Evolutionary conservation across 2,888 invertebrate genomes (phyloP).

Genomic region (Clusia tigrina): DNA sequence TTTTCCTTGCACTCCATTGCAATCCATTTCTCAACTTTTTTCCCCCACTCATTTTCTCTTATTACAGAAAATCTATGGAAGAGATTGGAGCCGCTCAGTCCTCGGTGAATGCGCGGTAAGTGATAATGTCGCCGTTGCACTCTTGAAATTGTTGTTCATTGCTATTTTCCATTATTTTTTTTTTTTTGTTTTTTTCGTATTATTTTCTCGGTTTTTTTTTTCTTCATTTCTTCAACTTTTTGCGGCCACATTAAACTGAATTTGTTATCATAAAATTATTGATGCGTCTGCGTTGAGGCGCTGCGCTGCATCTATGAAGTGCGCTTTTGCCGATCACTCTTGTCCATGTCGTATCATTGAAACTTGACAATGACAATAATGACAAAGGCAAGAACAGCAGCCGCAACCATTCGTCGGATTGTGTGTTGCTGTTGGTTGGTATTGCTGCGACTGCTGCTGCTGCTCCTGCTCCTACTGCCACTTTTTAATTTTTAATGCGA

Average conservation of each 20-base stretch:
- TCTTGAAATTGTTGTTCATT: slow-evolving; percentile 30
- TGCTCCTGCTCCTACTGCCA: no score
- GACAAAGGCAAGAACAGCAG: slow-evolving; percentile 29
- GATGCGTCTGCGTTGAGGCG: slow-evolving; percentile 45
- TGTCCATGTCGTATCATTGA: slow-evolving; percentile 23
- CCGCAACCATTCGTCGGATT: slow-evolving; percentile 23
- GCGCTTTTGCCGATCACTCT: slow-evolving; percentile 25
- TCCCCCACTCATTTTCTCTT: slow-evolving; percentile 64
- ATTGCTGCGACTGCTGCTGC: no score
- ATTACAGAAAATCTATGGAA: slow-evolving; percentile 86
- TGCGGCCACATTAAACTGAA: slow-evolving; percentile 48
- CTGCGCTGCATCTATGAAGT: slow-evolving; percentile 41
- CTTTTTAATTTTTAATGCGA: slow-evolving; percentile 57
- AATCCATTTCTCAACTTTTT: slow-evolving; percentile 21
- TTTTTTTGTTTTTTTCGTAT: slow-evolving; percentile 13
- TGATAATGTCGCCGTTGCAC: slow-evolving; percentile 60
- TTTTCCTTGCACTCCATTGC: no score
- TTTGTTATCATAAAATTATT: slow-evolving; percentile 64
- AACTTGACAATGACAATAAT: slow-evolving; percentile 31
- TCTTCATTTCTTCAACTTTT: slow-evolving; percentile 15
- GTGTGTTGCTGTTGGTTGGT: slow-evolving; percentile 34
- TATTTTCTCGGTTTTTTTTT: slow-evolving; percentile 30
- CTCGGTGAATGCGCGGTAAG: slow-evolving; percentile 89
- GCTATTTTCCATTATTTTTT: slow-evolving; percentile 15
- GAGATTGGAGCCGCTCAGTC: slow-evolving; percentile 81